Conservation (phyloP, 2,888 invertebrate species). For the Polyommatus icarus region DNA sequence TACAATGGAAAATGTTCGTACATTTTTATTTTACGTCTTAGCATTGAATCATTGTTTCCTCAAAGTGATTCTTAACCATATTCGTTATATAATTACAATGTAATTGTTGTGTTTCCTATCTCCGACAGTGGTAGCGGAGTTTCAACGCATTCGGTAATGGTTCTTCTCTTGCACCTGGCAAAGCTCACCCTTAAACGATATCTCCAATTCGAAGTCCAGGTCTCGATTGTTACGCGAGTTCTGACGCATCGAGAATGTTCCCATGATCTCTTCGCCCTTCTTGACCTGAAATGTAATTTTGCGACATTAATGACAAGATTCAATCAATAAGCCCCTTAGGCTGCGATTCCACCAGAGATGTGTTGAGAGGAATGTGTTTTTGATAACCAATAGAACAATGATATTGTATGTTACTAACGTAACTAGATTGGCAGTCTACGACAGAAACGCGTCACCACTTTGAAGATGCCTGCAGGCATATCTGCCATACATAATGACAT, state of each 20-base stretch:
- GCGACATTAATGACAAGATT: too few relatives aligned
- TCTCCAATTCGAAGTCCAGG: conserved; percentile 95
- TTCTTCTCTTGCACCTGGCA: conserved; percentile 92
- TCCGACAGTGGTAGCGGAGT: background rate
- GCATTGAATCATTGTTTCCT: conserved; percentile 8
- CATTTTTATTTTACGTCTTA: conserved; percentile 2
- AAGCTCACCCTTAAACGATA: conserved; percentile 95
- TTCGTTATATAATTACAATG: conserved; percentile 28
- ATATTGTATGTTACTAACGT: too few relatives aligned
- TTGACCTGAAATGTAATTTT: conserved; percentile 80
- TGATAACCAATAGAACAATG: too few relatives aligned
- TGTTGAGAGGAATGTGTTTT: too few relatives aligned
- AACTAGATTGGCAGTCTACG: too few relatives aligned
- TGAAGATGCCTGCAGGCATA: too few relatives aligned
- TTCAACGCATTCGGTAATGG: conserved; percentile 94
- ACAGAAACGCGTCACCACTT: too few relatives aligned
- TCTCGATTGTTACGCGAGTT: conserved; percentile 98
- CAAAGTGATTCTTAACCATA: conserved; percentile 10
- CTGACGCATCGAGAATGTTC: conserved; percentile 95
- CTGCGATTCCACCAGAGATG: too few relatives aligned
- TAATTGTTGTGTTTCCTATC: conserved; percentile 18
- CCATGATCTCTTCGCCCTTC: conserved; percentile 95
- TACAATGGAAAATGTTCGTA: background rate
- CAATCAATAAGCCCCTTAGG: too few relatives aligned
- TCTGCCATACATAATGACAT: too few relatives aligned